These are phyloP conservation scores for Oostethus manadensis DNA, from an alignment of 2,113 vertebrate genomes.

Conservation along the genomic window DNA sequence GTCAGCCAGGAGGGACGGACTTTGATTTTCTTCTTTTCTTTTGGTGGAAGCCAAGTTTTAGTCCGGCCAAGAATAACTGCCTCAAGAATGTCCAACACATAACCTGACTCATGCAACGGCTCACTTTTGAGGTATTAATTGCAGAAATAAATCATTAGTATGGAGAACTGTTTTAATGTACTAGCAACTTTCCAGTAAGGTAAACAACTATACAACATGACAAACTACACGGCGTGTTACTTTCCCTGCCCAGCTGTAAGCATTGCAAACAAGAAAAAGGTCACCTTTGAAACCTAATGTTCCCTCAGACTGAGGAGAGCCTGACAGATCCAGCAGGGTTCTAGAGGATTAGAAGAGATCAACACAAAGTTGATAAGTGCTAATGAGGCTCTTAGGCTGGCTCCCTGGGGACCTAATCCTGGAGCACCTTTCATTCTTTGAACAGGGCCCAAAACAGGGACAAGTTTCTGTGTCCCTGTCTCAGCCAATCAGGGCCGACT, in stretches of 20 bases:
- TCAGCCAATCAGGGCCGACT: slow-evolving; percentile 7
- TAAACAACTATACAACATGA: neutral
- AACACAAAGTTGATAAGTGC: slow-evolving; percentile 72
- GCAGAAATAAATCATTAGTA: too few species aligned
- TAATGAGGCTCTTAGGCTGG: slow-evolving; percentile 65
- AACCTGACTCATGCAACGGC: slow-evolving; percentile 15
- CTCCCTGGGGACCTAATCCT: slow-evolving; percentile 44
- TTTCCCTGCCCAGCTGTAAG: too few species aligned
- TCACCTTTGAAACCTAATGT: neutral
- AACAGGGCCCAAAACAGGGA: slow-evolving; percentile 22
- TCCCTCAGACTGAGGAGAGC: slow-evolving; percentile 27
- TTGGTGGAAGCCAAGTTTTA: slow-evolving; percentile 41
- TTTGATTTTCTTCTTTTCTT: slow-evolving; percentile 45
- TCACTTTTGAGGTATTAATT: too few species aligned
- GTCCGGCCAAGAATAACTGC: slow-evolving; percentile 5
- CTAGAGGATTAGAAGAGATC: slow-evolving; percentile 69
- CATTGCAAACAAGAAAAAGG: too few species aligned
- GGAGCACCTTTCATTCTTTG: slow-evolving; percentile 22
- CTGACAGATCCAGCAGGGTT: slow-evolving; percentile 47
- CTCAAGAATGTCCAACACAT: slow-evolving; percentile 44
- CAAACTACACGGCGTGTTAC: neutral
- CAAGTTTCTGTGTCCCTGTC: slow-evolving; percentile 42
- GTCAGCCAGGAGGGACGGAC: slow-evolving; percentile 35
- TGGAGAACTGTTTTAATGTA: too few species aligned
- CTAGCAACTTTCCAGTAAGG: too few species aligned